Conservation (phyloP, 35 echinoderm and acorn worm genomes). For the Hemicentrotus pulcherrimus region DNA sequence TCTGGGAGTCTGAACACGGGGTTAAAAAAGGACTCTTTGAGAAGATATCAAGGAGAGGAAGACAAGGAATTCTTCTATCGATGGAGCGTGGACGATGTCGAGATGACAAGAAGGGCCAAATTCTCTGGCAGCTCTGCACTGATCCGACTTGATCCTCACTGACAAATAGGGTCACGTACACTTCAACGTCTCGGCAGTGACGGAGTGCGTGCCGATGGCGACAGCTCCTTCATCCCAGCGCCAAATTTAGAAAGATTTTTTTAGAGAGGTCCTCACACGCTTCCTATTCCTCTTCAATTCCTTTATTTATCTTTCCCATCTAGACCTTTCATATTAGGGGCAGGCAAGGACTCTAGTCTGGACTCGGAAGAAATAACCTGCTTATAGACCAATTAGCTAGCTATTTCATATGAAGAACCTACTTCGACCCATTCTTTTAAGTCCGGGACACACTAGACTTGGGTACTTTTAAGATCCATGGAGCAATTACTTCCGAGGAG, state of each 20-base stretch:
- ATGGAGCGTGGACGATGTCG: background rate
- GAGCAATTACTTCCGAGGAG: too few relatives aligned
- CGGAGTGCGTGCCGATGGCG: background rate
- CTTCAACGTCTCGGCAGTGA: conserved; percentile 28
- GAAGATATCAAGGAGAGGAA: background rate
- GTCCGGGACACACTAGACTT: too few relatives aligned
- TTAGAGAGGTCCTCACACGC: background rate
- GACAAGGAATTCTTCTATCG: background rate
- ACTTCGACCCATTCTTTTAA: too few relatives aligned
- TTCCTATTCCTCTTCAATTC: background rate
- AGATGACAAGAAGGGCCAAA: conserved; percentile 25
- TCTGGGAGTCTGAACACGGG: too few relatives aligned
- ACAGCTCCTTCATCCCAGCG: conserved; percentile 4
- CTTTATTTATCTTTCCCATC: background rate
- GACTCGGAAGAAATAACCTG: too few relatives aligned
- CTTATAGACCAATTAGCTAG: too few relatives aligned
- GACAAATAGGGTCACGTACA: conserved; percentile 45
- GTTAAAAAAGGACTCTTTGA: background rate
- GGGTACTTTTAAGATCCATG: too few relatives aligned
- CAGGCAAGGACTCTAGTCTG: too few relatives aligned
- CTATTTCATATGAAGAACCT: too few relatives aligned
- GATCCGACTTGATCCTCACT: conserved; percentile 20
- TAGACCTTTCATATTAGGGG: background rate
- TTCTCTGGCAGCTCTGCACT: conserved; percentile 7
- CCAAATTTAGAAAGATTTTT: conserved; percentile 29